Percentiles rank a stretch among this genome's conserved stretches.
These are phyloP conservation scores for Myotis lucifugus DNA, from an alignment of 2,113 vertebrate genomes.

Conservation along the genomic window DNA sequence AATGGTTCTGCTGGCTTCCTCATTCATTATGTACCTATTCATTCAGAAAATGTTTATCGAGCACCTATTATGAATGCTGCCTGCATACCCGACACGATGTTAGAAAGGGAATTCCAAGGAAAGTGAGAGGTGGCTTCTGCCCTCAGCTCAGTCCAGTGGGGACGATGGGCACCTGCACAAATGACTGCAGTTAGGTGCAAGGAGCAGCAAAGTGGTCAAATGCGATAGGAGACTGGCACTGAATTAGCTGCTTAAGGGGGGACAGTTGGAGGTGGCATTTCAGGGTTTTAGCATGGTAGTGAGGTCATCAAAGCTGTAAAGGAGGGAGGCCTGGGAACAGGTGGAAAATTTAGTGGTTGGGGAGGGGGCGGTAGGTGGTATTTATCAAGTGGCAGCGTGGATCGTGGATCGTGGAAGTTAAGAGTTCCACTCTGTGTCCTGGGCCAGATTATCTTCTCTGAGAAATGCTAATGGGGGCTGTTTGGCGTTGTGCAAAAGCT, in stretches of 20 bases:
- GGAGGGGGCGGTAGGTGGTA: rapidly evolving
- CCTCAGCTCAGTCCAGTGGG: neutral
- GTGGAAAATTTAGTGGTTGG: neutral
- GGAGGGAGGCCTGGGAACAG: neutral
- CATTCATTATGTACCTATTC: neutral
- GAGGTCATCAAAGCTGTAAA: neutral
- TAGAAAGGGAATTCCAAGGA: neutral
- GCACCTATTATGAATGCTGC: neutral
- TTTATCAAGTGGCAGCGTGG: neutral
- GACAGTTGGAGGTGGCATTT: neutral
- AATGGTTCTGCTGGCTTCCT: neutral
- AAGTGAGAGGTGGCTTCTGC: neutral
- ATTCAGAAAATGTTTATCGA: slow-evolving; percentile 14
- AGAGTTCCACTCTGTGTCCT: neutral
- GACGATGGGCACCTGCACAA: neutral
- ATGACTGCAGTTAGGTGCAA: neutral
- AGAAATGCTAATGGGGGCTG: neutral
- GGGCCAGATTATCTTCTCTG: neutral
- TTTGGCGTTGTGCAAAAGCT: neutral
- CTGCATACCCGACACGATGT: neutral
- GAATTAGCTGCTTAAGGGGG: neutral
- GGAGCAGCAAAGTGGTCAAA: neutral
- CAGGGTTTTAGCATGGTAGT: neutral
- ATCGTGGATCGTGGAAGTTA: neutral
- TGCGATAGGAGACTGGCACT: neutral